These are phyloP conservation scores for Chrysaora quinquecirrha DNA, from an alignment of 30 jellyfish, hydroid and myxozoan species.

Conservation along the genomic window DNA sequence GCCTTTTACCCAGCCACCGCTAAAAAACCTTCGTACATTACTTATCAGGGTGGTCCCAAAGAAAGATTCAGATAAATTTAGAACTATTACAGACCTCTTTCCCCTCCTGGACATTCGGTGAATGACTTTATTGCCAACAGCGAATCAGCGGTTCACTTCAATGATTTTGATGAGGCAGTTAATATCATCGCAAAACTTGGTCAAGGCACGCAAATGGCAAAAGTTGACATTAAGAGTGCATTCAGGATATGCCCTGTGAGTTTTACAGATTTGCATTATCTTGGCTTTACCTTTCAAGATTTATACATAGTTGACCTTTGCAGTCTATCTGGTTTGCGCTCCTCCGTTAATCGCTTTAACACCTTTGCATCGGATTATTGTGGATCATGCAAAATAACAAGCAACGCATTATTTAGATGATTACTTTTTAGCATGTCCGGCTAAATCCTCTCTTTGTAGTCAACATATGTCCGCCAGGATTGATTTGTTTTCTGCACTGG, in stretches of 20 bases:
- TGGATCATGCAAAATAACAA: slow-evolving; percentile 23
- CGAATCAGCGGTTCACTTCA: slow-evolving; percentile 19
- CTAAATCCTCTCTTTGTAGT: background rate
- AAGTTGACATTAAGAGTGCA: background rate
- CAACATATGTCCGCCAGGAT: background rate
- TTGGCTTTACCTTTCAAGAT: too few relatives aligned
- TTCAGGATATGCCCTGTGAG: background rate
- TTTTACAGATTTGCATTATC: slow-evolving; percentile 20
- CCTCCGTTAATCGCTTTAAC: too few relatives aligned
- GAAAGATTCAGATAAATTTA: background rate
- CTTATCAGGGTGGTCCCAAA: background rate
- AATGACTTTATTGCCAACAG: slow-evolving; percentile 26
- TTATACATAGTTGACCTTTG: too few relatives aligned
- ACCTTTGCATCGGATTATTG: background rate
- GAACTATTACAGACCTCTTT: slow-evolving; percentile 33
- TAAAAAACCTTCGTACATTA: background rate
- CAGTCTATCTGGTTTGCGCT: too few relatives aligned
- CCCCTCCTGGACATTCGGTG: slow-evolving; percentile 41
- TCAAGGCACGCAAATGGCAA: background rate
- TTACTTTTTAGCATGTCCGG: slow-evolving; percentile 27
- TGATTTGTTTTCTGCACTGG: background rate
- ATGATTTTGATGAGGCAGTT: slow-evolving; percentile 42
- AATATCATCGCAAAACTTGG: background rate
- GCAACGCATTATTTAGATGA: slow-evolving; percentile 42
- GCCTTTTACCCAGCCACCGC: slow-evolving; percentile 18